Evolutionary conservation across 2,797 vertebrate genomes (phyloP).

Genomic region (Sebastes trivittatus): DNA sequence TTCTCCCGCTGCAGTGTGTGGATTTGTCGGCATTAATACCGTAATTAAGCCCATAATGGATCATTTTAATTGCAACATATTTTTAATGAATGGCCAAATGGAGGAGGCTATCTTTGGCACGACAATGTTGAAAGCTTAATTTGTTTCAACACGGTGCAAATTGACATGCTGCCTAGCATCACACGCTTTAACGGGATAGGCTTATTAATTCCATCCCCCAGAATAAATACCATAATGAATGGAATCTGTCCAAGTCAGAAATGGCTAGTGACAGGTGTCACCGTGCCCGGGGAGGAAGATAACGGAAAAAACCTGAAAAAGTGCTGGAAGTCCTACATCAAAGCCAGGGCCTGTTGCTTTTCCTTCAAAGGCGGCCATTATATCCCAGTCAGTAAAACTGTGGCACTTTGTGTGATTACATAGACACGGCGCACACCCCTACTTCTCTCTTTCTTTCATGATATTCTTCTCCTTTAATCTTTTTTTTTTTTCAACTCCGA

Average conservation of each 20-base stretch:
- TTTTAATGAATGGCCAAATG: slow-evolving; percentile 71
- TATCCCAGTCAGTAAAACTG: slow-evolving; percentile 62
- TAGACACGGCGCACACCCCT: slow-evolving; percentile 22
- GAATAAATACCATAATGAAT: slow-evolving; percentile 45
- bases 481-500: slow-evolving; percentile 31
- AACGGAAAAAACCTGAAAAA: slow-evolving; percentile 17
- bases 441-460: slow-evolving; percentile 52
- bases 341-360: slow-evolving; percentile 46
- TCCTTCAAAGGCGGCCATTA: slow-evolving; percentile 67
- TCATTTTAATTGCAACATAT: slow-evolving; percentile 71
- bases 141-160: slow-evolving; percentile 60
- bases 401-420: slow-evolving; percentile 59
- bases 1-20: slow-evolving; percentile 10
- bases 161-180: slow-evolving; percentile 45
- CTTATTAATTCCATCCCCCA: slow-evolving; percentile 42
- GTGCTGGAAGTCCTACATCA: slow-evolving; percentile 54
- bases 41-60: slow-evolving; percentile 68
- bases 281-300: slow-evolving; percentile 18
- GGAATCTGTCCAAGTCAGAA: not conserved
- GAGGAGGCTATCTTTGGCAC: slow-evolving; percentile 60
- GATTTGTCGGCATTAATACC: slow-evolving; percentile 59
- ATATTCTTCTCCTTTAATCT: slow-evolving; percentile 71
- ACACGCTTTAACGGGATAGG: slow-evolving; percentile 42
- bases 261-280: slow-evolving; percentile 31
- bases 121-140: slow-evolving; percentile 63